Conservation (phyloP, 2,797 vertebrate species). For the Euphonia xanthogaster region DNA sequence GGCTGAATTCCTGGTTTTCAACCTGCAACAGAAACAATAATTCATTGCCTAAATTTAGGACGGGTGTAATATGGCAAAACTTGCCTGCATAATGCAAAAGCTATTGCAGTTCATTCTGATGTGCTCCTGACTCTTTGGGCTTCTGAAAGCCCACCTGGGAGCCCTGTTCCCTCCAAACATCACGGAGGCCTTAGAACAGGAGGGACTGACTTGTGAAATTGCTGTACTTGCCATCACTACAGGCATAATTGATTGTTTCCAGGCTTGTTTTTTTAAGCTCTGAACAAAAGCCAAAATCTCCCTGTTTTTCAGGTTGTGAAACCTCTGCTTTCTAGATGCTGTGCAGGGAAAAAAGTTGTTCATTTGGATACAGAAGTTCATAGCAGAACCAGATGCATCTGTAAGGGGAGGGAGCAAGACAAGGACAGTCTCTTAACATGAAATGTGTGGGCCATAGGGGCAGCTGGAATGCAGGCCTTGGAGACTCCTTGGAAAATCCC, state of each 20-base stretch:
- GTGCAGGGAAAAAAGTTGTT: background rate
- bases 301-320: background rate
- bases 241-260: background rate
- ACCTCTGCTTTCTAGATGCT: background rate
- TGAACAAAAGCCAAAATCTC: background rate
- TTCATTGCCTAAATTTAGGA: background rate
- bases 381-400: background rate
- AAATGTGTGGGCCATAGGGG: accelerated
- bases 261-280: background rate
- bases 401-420: background rate
- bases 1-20: background rate
- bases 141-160: background rate
- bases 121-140: background rate
- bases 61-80: background rate
- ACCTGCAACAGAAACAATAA: background rate
- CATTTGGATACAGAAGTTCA: background rate
- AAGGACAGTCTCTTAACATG: background rate
- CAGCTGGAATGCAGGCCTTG: background rate
- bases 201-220: background rate
- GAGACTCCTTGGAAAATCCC: background rate
- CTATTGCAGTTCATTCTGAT: background rate
- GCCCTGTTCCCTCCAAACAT: background rate
- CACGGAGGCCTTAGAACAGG: background rate
- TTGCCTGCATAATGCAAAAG: background rate
- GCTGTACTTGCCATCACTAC: background rate